Base-by-base conservation (phyloP, 2,797 vertebrate species). In the Scolopax bukidnonensis region DNA sequence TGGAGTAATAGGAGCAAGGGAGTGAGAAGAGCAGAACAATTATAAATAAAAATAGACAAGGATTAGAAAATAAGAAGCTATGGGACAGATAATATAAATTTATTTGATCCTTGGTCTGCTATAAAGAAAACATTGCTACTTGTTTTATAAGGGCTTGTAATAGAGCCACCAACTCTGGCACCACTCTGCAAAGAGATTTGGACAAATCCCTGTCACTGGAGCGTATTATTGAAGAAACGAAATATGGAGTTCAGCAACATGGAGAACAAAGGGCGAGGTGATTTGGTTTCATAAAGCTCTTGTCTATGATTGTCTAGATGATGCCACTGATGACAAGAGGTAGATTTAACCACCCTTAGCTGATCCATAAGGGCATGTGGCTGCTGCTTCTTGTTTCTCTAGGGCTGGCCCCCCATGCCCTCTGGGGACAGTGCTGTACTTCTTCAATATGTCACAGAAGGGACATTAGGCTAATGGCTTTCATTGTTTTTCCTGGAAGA, bases 401-500 rank as follows among this genome's bases (percentile, higher is more conserved):
- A 7, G 54, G 63, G 33, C 30, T 83, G 70, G 10, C 1, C 2
- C 24, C 21, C 27, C 38, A 43, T 9, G 1, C 27, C n/a, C 28
- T 65, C 77, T 80, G 67, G 57, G 36, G 19, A 24, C 56, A 79
- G 40, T 63, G 67, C 67, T 33, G 19, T 90, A 33, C 38, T 75
- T 89, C 54, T 93, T 78, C 28, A 93, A 4, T 47, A 25, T 40
- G n/a, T 73, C 70, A 63, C 54, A 53, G 56, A 74, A 79, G 40
- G 40, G n/a, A 41, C 40, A 45, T 89, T 67, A 47, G 47, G 43
- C 24, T 87, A 74, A 82, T 60, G 59, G 20, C 20, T 93, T 74
- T 77, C 51, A 74, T 70, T 89, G 75, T 60, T 89, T 92, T 95
- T 91, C 23, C 75, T 93, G 64, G 43, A 95, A 91, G 33, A 90